Percentiles rank a stretch among this genome's conserved stretches.
These are phyloP conservation scores for Stegodyphus mimosarum DNA, from an alignment of 1,140 invertebrate species.

Conservation along the genomic window DNA sequence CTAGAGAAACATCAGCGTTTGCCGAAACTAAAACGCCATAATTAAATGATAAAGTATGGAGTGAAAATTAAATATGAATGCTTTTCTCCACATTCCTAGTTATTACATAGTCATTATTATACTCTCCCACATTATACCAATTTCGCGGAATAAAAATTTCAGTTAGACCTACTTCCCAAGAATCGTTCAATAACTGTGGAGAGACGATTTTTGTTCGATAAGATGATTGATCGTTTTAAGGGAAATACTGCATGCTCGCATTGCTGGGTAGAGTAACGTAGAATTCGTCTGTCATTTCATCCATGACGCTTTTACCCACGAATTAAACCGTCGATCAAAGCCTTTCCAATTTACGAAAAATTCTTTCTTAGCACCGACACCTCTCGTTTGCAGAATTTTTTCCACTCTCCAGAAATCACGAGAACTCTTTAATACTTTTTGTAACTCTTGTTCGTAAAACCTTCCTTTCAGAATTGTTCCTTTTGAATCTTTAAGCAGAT, in stretches of 20 bases:
- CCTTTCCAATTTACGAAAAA: conserved; percentile 48
- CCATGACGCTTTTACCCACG: conserved; percentile 14
- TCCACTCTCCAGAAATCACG: conserved; percentile 18
- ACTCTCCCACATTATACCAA: conserved; percentile 29
- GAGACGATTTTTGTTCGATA: conserved; percentile 27
- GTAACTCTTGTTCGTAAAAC: conserved; percentile 55
- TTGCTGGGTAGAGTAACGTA: conserved; percentile 13
- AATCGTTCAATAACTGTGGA: neutral
- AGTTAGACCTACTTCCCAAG: conserved; percentile 15
- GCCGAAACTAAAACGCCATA: neutral
- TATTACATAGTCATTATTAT: neutral
- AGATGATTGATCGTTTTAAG: neutral
- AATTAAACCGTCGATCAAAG: conserved; percentile 10
- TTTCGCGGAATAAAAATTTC: conserved; percentile 29
- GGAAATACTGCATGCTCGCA: neutral
- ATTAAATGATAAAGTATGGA: too few species aligned
- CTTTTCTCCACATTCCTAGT: neutral
- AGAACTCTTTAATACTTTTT: neutral
- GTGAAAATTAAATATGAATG: neutral
- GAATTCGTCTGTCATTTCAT: conserved; percentile 3
- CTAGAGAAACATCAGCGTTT: neutral
- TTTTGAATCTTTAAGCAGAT: conserved; percentile 33
- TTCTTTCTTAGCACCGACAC: conserved; percentile 3
- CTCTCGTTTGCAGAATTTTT: conserved; percentile 14
- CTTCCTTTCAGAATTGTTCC: conserved; percentile 24